Conservation (phyloP, 2,113 vertebrate genomes). For the Heterotilapia buettikoferi region DNA sequence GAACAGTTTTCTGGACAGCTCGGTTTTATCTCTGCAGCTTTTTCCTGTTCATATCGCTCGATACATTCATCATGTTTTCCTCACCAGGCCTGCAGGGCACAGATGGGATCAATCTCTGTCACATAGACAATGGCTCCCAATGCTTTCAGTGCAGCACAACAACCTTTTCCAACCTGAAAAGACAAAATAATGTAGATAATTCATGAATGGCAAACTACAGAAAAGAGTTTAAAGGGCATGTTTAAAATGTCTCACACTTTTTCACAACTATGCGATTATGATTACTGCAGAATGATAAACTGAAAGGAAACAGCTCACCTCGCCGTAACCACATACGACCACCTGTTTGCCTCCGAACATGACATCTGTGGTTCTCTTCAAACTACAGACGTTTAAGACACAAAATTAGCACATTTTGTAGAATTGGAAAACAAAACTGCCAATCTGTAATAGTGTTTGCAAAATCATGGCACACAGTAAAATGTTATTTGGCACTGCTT, state of each 20-base stretch:
- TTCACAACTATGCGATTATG: not conserved
- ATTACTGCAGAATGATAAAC: not conserved
- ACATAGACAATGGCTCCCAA: constrained; percentile 90
- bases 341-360: constrained; percentile 99
- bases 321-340: constrained; percentile 96
- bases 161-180: constrained; percentile 92
- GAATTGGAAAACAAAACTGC: not conserved
- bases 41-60: not conserved
- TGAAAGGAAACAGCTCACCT: constrained; percentile 72
- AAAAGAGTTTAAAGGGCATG: not conserved
- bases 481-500: not conserved
- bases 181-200: not conserved
- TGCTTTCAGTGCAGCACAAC: constrained; percentile 93
- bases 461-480: not conserved
- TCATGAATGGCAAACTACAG: not conserved
- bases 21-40: not conserved
- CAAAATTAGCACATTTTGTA: not conserved
- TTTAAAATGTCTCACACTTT: not conserved
- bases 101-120: constrained; percentile 98
- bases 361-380: constrained; percentile 98
- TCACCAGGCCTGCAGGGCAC: constrained; percentile 96
- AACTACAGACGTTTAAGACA: constrained; percentile 62
- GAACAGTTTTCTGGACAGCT: not conserved
- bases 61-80: constrained; percentile 20
- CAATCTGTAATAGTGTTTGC: not conserved